These are phyloP conservation scores for Cephus rjabovi DNA, from an alignment of 2,888 invertebrate genomes.

Conservation along the genomic window DNA sequence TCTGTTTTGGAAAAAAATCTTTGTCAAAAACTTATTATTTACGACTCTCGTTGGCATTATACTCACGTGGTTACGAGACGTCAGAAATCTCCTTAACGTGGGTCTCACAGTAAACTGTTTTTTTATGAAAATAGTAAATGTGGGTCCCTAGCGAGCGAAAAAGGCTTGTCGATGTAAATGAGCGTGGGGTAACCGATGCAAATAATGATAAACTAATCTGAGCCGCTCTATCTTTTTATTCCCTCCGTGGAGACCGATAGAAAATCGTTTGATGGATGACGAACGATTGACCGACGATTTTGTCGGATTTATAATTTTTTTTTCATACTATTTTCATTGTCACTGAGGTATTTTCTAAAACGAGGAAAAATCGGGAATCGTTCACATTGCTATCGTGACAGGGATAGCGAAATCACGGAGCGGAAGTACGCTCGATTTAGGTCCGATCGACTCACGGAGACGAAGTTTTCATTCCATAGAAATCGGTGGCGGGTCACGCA, in stretches of 20 bases:
- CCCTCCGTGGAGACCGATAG: neutral
- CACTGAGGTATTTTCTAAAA: neutral
- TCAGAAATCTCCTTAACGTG: neutral
- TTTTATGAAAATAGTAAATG: neutral
- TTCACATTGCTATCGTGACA: neutral
- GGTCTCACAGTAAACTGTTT: neutral
- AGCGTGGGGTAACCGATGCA: conserved; percentile 1
- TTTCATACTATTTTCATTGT: neutral
- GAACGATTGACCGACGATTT: conserved; percentile 2
- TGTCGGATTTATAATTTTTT: neutral
- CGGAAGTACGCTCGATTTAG: conserved; percentile 26
- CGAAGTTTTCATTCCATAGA: conserved; percentile 18
- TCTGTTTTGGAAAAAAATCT: no score
- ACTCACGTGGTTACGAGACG: no score
- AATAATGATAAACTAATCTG: conserved; percentile 6
- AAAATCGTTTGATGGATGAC: conserved; percentile 18
- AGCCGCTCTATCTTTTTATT: neutral
- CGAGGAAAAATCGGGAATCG: neutral
- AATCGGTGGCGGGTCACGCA: conserved; percentile 18
- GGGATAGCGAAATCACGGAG: conserved; percentile 6
- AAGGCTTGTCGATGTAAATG: neutral
- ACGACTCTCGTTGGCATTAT: no score
- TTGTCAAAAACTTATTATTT: no score
- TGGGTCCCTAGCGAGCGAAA: neutral
- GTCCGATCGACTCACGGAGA: conserved; percentile 23